Percentiles rank a stretch among this genome's conserved stretches.
phyloP scores from a whole-genome alignment of 64 coral and sea anemone species.

The Porites australiensis region DNA sequence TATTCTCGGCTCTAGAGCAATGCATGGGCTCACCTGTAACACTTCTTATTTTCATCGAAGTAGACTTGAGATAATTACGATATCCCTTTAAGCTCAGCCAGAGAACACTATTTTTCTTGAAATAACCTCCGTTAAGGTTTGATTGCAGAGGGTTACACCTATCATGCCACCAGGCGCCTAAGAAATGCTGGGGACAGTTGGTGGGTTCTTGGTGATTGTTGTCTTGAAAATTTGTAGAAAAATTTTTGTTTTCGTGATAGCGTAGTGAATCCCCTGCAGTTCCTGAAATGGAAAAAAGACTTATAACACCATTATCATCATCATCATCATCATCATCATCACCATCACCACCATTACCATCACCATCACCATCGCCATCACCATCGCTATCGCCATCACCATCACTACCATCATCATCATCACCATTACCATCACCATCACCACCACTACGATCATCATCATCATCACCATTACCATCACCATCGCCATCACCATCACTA shows the following conservation, averaged over 20 bases:
- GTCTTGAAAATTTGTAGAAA: slow-evolving; percentile 34
- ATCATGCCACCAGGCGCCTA: slow-evolving; percentile 34
- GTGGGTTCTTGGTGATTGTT: not conserved
- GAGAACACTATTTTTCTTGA: not conserved
- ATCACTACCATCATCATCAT: too few relatives aligned
- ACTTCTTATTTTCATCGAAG: not conserved
- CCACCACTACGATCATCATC: too few relatives aligned
- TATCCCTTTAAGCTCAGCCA: not conserved
- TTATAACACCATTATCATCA: not conserved
- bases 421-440: too few relatives aligned
- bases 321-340: too few relatives aligned
- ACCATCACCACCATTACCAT: too few relatives aligned
- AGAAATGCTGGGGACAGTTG: not conserved
- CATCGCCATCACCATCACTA: too few relatives aligned
- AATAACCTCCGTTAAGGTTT: slow-evolving; percentile 36
- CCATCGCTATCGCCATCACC: too few relatives aligned
- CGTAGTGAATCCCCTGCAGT: slow-evolving; percentile 16
- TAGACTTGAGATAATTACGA: not conserved
- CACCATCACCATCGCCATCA: too few relatives aligned
- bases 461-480: too few relatives aligned
- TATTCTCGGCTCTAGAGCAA: too few relatives aligned
- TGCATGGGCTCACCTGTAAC: not conserved
- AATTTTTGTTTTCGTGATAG: slow-evolving; percentile 24
- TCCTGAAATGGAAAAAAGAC: not conserved
- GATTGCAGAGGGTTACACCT: not conserved